These are phyloP conservation scores for Zosterops hypoxanthus DNA, from an alignment of 2,113 vertebrate genomes.

Conservation along the genomic window DNA sequence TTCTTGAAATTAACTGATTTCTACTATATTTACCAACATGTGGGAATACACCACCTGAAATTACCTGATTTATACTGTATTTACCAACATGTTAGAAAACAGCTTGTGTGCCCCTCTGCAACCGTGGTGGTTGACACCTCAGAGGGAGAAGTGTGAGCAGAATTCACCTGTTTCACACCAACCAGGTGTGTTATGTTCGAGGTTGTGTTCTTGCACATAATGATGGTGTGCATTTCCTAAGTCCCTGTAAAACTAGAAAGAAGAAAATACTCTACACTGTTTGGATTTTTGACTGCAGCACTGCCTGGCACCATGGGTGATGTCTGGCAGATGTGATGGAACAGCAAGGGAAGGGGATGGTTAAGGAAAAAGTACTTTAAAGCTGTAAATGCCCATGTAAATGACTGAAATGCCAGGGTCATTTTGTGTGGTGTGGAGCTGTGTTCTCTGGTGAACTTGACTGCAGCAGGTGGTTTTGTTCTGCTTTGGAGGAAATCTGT, in stretches of 20 bases:
- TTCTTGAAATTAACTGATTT: not conserved
- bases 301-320: not conserved
- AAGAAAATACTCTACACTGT: not conserved
- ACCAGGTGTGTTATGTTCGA: accelerated
- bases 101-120: not conserved
- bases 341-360: not conserved
- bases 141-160: not conserved
- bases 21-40: not conserved
- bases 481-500: not conserved
- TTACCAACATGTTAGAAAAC: not conserved
- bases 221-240: not conserved
- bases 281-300: not conserved
- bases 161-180: not conserved
- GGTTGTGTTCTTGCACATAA: not conserved
- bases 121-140: not conserved
- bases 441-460: not conserved
- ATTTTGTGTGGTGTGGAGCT: not conserved
- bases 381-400: not conserved
- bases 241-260: not conserved
- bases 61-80: not conserved
- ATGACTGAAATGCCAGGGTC: not conserved
- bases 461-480: not conserved
- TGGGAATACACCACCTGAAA: not conserved
- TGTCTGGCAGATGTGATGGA: not conserved
- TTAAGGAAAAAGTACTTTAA: not conserved